These are phyloP conservation scores for Macrosteles quadrilineatus DNA, from an alignment of 1,140 invertebrate genomes.

Conservation along the genomic window DNA sequence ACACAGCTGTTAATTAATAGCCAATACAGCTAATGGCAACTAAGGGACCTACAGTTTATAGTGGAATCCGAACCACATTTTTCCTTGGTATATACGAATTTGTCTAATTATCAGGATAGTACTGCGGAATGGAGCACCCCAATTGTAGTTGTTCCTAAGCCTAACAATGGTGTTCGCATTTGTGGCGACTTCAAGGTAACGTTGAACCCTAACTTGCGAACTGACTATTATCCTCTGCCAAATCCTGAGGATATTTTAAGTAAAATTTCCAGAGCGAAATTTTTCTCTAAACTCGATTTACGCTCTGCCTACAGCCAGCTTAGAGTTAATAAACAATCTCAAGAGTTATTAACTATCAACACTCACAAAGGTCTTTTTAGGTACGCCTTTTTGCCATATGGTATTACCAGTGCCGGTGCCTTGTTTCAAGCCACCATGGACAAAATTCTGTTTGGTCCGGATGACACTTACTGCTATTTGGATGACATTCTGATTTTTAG, in stretches of 20 bases:
- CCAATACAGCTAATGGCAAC: too few species aligned
- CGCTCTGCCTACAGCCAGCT: background rate
- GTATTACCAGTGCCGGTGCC: background rate
- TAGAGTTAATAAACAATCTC: background rate
- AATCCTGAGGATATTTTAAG: background rate
- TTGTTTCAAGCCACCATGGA: background rate
- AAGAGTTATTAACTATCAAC: too few species aligned
- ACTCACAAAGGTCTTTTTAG: background rate
- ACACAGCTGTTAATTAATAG: too few species aligned
- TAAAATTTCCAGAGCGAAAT: background rate
- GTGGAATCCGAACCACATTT: too few species aligned
- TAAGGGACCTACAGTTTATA: too few species aligned
- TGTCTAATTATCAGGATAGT: too few species aligned
- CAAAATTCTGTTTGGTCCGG: too few species aligned
- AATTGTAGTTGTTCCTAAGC: slow-evolving; percentile 51
- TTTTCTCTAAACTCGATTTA: background rate
- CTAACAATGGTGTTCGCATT: too few species aligned
- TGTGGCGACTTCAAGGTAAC: slow-evolving; percentile 42
- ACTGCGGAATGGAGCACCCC: slow-evolving; percentile 51
- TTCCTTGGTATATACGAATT: too few species aligned
- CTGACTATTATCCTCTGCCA: too few species aligned
- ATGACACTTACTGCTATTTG: background rate
- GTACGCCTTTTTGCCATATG: background rate
- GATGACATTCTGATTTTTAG: background rate
- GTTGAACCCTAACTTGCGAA: slow-evolving; percentile 31